Percentiles rank a stretch among this genome's conserved stretches.
These are phyloP conservation scores for Drosophila peninsularis DNA, from an alignment of 2,888 invertebrate species.

Conservation along the genomic window DNA sequence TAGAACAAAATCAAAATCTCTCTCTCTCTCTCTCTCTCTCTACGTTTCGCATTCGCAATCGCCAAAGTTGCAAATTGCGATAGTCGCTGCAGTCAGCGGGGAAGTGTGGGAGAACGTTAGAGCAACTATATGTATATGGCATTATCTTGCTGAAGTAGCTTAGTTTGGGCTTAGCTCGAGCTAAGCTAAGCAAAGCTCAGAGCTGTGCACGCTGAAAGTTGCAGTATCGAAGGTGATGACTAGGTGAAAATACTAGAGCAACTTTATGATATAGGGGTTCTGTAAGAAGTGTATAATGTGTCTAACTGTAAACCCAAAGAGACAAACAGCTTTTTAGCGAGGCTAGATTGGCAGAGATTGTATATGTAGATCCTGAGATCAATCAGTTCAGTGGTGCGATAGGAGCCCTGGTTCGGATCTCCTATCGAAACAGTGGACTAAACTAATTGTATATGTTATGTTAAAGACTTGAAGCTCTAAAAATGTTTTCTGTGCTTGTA, in stretches of 20 bases:
- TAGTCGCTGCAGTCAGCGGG: background rate
- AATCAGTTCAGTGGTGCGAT: too few relatives aligned
- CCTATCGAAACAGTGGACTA: too few relatives aligned
- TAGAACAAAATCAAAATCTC: background rate
- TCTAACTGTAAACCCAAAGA: too few relatives aligned
- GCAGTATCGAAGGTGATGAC: background rate
- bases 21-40: background rate
- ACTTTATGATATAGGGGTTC: background rate
- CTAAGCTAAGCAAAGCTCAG: background rate
- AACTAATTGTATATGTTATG: background rate
- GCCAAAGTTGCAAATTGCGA: slow-evolving; percentile 1
- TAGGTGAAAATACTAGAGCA: background rate
- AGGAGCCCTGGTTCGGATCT: too few relatives aligned
- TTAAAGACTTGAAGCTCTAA: background rate
- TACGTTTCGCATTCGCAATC: background rate
- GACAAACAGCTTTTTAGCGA: too few relatives aligned
- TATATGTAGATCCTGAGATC: too few relatives aligned
- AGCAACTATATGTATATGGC: background rate
- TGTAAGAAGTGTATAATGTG: background rate
- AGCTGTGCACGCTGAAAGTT: background rate
- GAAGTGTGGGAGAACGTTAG: background rate
- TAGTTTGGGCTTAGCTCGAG: background rate
- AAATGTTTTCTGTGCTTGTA: background rate
- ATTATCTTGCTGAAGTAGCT: background rate
- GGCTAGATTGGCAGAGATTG: too few relatives aligned